These are phyloP conservation scores for Malurus alboscapulatus DNA, from an alignment of 2,113 vertebrate genomes.

Conservation along the genomic window DNA sequence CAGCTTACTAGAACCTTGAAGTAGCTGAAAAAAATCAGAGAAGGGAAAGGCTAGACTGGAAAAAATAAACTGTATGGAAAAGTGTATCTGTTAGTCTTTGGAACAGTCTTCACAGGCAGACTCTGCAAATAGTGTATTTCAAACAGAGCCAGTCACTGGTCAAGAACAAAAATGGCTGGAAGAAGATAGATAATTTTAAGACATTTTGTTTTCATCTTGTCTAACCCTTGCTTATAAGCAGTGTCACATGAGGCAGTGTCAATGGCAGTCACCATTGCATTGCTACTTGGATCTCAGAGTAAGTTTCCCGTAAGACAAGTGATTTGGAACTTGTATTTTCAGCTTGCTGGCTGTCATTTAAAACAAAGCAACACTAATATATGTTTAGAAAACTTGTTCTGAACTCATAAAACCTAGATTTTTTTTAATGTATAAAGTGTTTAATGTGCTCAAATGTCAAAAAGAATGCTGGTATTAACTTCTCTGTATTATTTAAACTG, in stretches of 20 bases:
- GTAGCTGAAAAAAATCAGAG: neutral
- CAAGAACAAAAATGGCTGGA: neutral
- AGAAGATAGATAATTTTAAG: neutral
- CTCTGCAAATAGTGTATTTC: neutral
- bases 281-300: neutral
- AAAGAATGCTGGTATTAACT: neutral
- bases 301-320: neutral
- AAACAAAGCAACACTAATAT: neutral
- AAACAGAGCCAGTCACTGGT: neutral
- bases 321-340: neutral
- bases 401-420: neutral
- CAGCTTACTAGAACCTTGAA: neutral
- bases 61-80: slow-evolving; percentile 34
- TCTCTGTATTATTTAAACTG: neutral
- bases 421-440: neutral
- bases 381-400: neutral
- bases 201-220: neutral
- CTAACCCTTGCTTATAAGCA: neutral
- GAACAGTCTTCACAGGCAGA: neutral
- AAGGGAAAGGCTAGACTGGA: neutral
- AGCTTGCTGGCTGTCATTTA: neutral
- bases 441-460: neutral
- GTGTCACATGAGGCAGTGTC: neutral
- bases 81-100: slow-evolving; percentile 3
- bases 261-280: neutral